Conservation (phyloP, 2,888 invertebrate genomes). For the Cryptophagus acutangulus region DNA sequence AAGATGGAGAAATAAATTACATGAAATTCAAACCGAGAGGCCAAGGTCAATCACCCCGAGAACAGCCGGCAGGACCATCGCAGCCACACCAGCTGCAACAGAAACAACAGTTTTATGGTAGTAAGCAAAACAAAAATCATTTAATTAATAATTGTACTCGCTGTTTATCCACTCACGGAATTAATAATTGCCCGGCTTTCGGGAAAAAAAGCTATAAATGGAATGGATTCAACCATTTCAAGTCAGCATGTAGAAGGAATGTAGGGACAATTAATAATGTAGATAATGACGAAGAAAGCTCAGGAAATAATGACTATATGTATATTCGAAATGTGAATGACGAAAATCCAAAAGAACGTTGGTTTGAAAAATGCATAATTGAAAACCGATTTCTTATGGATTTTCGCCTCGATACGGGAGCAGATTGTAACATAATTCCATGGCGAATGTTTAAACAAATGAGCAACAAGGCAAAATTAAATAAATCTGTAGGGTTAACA, state of each 20-base stretch:
- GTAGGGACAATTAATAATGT: slow-evolving; percentile 1
- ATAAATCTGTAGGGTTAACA: background rate
- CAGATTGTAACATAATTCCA: slow-evolving; percentile 2
- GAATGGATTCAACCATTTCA: slow-evolving; percentile 7
- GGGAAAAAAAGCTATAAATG: slow-evolving; percentile 7
- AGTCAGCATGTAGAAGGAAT: slow-evolving; percentile 2
- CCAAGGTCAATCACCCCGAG: too few relatives aligned
- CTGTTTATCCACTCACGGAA: slow-evolving; percentile 4
- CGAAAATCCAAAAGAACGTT: too few relatives aligned
- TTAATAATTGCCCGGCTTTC: slow-evolving; percentile 8
- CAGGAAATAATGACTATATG: too few relatives aligned
- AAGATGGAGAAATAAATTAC: background rate
- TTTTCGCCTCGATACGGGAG: slow-evolving; percentile 12
- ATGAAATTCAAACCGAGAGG: background rate
- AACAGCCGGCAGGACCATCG: background rate
- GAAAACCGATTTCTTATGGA: slow-evolving; percentile 1
- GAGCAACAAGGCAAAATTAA: background rate
- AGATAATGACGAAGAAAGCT: background rate
- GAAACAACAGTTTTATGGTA: too few relatives aligned
- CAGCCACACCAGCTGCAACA: background rate
- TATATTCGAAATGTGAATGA: slow-evolving; percentile 5
- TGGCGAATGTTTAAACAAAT: background rate
- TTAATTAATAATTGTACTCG: slow-evolving; percentile 8
- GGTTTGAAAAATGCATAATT: slow-evolving; percentile 7
- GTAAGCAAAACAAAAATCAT: slow-evolving; percentile 17